These are phyloP conservation scores for Meliscaeva auricollis DNA, from an alignment of 2,888 invertebrate genomes.

Conservation along the genomic window DNA sequence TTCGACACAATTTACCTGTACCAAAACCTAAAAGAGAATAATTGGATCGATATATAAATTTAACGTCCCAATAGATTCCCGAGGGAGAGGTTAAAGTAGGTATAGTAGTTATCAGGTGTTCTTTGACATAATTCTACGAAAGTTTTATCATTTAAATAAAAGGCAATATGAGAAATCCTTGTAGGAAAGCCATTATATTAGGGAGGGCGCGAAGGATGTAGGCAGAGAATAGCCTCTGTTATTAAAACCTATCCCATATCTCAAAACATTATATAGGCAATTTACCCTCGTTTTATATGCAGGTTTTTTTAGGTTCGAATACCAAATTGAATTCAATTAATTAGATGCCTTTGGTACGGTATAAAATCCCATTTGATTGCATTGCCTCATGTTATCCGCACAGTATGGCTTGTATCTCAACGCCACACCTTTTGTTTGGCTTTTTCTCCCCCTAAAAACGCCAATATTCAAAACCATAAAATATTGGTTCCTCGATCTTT, in stretches of 20 bases:
- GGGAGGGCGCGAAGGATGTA: too few relatives aligned
- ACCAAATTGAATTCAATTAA: constrained; percentile 62
- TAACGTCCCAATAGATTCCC: background rate
- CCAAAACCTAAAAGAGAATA: background rate
- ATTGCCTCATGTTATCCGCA: background rate
- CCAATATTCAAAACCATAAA: constrained; percentile 41
- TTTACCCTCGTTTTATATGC: constrained; percentile 32
- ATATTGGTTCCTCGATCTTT: constrained; percentile 22
- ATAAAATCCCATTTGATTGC: constrained; percentile 8
- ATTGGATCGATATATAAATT: constrained; percentile 10
- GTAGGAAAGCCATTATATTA: too few relatives aligned
- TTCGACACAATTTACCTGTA: background rate
- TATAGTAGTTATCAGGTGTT: constrained; percentile 13
- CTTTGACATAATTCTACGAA: constrained; percentile 3
- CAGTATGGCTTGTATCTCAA: constrained; percentile 7
- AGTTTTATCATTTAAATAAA: constrained; percentile 1
- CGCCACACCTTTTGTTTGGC: constrained; percentile 35
- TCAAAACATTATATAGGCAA: constrained; percentile 2
- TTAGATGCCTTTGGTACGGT: constrained; percentile 35
- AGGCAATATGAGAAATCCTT: background rate
- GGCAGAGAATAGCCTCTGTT: too few relatives aligned
- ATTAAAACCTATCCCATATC: background rate
- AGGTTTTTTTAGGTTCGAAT: constrained; percentile 19
- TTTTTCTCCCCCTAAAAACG: background rate
- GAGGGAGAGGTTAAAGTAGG: background rate